phyloP scores from a whole-genome alignment of 2,888 invertebrate species.

The Hypolimnas misippus region DNA sequence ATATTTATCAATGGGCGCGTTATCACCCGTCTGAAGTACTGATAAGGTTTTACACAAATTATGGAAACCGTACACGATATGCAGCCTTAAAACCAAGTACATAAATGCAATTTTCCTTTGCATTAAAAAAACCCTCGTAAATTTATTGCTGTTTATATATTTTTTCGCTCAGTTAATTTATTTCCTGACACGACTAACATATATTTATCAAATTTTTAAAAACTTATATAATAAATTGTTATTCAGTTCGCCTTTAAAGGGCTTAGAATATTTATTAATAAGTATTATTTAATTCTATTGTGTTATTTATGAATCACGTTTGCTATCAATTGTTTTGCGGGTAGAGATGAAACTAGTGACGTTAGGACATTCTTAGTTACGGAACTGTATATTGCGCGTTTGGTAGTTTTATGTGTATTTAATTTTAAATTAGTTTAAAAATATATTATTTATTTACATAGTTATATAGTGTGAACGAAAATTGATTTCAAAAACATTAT shows the following conservation, averaged over 20 bases:
- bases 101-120: background rate
- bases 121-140: background rate
- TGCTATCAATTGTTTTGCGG: constrained; percentile 7
- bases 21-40: too few species aligned
- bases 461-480: too few species aligned
- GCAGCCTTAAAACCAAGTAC: too few species aligned
- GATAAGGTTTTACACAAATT: too few species aligned
- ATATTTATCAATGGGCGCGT: too few species aligned
- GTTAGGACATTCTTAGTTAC: background rate
- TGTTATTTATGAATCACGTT: background rate
- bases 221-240: background rate
- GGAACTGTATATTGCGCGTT: too few species aligned
- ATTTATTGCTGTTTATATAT: background rate
- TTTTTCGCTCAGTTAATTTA: too few species aligned
- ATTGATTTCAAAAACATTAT: too few species aligned
- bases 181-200: background rate
- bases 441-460: too few species aligned
- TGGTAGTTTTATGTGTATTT: too few species aligned
- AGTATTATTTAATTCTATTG: constrained; percentile 4
- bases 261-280: background rate
- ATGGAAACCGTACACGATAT: too few species aligned
- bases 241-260: background rate
- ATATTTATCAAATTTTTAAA: background rate
- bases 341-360: constrained; percentile 17
- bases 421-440: too few species aligned